Evolutionary conservation across 2,888 invertebrate species (phyloP).

Genomic region (Mongoloraphidia duomilia): DNA sequence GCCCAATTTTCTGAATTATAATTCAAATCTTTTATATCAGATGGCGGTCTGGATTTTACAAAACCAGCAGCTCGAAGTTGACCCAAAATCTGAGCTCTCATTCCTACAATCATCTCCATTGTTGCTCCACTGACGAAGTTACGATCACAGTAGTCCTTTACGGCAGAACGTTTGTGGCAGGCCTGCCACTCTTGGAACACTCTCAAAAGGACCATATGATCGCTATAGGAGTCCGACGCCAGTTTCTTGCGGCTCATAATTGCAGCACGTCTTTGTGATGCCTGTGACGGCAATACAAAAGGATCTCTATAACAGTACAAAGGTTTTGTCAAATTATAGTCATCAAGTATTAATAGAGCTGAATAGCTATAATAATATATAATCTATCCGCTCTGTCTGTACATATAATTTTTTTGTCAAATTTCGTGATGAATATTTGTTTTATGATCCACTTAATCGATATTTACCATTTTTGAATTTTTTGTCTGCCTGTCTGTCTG

Average conservation of each 20-base stretch:
- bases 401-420: too few species aligned
- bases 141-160: constrained; percentile 38
- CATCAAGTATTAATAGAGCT: too few species aligned
- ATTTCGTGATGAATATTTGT: too few species aligned
- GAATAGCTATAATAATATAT: too few species aligned
- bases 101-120: constrained; percentile 82
- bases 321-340: too few species aligned
- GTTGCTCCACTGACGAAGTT: constrained; percentile 65
- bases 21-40: constrained; percentile 68
- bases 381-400: too few species aligned
- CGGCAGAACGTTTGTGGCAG: too few species aligned
- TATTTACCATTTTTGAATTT: too few species aligned
- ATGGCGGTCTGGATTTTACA: constrained; percentile 44
- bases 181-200: constrained; percentile 55
- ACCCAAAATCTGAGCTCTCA: constrained; percentile 68
- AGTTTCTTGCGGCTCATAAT: constrained; percentile 49
- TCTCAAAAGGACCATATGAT: constrained; percentile 74
- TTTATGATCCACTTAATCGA: too few species aligned
- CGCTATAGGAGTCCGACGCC: constrained; percentile 65
- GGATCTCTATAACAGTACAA: constrained; percentile 41
- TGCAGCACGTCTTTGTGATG: constrained; percentile 46
- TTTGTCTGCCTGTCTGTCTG: too few species aligned
- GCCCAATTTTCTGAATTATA: constrained; percentile 76
- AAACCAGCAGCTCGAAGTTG: constrained; percentile 65
- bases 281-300: constrained; percentile 58